These are phyloP conservation scores for Leptoclinus maculatus DNA, from an alignment of 2,797 vertebrate genomes.

Conservation along the genomic window DNA sequence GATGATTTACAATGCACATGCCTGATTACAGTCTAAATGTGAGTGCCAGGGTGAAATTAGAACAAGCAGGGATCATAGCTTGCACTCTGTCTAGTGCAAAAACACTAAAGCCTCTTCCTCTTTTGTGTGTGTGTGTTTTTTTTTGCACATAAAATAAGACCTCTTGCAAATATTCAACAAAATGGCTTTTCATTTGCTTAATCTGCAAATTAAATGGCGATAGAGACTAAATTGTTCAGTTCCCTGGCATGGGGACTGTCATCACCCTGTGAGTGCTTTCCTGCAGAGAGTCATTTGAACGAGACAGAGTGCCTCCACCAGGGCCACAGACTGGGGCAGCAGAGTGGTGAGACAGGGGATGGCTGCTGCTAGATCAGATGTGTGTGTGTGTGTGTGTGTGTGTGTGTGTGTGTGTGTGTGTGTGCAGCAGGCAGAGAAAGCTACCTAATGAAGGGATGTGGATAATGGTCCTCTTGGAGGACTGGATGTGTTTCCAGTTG, in stretches of 20 bases:
- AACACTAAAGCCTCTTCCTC: conserved; percentile 30
- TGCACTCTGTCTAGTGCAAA: conserved; percentile 43
- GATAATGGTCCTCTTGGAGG: conserved; percentile 98
- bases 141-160: conserved; percentile 82
- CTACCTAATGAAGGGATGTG: conserved; percentile 99
- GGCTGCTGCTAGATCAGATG: conserved; percentile 86
- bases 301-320: conserved; percentile 94
- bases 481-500: conserved; percentile 99
- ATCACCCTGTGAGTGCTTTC: conserved; percentile 97
- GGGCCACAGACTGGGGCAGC: conserved; percentile 93
- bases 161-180: conserved; percentile 89
- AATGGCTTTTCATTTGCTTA: conserved; percentile 98
- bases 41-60: conserved; percentile 68
- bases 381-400: conserved; percentile 57
- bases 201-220: conserved; percentile 98
- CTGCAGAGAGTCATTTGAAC: conserved; percentile 96
- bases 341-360: conserved; percentile 85
- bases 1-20: conserved; percentile 97
- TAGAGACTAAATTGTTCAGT: conserved; percentile 89
- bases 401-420: conserved; percentile 57
- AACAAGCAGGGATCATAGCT: conserved; percentile 73
- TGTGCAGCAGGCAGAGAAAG: conserved; percentile 65
- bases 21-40: conserved; percentile 90
- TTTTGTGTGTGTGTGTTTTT: conserved; percentile 10
- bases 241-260: conserved; percentile 92